Base-by-base conservation (phyloP, 2,113 vertebrate species). In the Myrmophylax atrothorax region DNA sequence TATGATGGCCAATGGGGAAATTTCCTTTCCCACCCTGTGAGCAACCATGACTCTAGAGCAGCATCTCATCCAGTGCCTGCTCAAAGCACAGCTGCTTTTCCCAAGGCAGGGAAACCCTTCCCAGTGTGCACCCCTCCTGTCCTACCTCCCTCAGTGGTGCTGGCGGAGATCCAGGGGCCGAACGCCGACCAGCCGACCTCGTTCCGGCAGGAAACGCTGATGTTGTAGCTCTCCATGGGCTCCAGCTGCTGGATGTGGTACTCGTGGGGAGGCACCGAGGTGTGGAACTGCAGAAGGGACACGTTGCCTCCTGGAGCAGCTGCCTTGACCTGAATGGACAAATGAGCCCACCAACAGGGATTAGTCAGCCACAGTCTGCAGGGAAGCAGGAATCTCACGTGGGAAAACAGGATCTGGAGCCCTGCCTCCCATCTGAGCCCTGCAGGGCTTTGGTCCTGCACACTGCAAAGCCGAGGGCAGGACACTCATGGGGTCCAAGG, bases 121-220 rank as follows among this genome's bases (percentile, higher is more conserved):
- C 37, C n/a, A 12, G 18, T 3, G 24, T 53, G 46, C 3, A 1
- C 14, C 52, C 9, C 58, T 84, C 15, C 2, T 62, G 87, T 82
- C 96, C 96, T 97, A 99, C 99, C 99, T 98, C 98, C 99, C 96
- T 99, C 99, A 0, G 98, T 99, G 17, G 99, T 99, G 97, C 98
- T 99, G 98, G 97, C 97, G 1, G 95, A 97, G 90, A 99, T 91
- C 98, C 99, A 99, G 67, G 93, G 85, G 92, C 98, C 98, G 70
- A 97, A 56, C 0, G 90, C 33, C 0, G 99, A 99, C 92, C 97
- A 96, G 64, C 99, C 99, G 1, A 99, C 96, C 90, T 99, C 99
- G 22, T 99, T 99, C 97, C 94, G 93, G 89, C 99, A 99, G 97
- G 99, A 99, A 79, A 99, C 97, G 0, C 98, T 95, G 18, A 99